Conservation (phyloP, 1,140 invertebrate genomes). For the Mylabris phalerata region DNA sequence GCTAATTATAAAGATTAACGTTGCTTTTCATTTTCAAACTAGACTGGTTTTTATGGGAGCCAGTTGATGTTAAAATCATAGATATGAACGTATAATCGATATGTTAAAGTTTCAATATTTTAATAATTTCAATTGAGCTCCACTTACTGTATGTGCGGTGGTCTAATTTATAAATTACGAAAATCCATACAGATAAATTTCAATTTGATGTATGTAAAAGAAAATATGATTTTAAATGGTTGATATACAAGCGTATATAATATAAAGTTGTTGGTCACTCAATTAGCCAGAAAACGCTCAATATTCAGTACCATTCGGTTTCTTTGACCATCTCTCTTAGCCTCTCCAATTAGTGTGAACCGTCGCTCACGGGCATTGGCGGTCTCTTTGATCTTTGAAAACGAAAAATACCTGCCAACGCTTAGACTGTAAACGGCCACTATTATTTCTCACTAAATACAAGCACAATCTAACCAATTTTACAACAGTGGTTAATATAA, state of each 20-base stretch:
- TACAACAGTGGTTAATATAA: no score
- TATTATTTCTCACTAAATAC: neutral
- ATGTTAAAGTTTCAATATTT: no score
- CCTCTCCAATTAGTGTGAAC: constrained; percentile 44
- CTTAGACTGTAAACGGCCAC: constrained; percentile 24
- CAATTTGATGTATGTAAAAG: neutral
- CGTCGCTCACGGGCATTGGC: constrained; percentile 37
- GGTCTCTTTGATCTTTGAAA: constrained; percentile 31
- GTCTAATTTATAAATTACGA: no score
- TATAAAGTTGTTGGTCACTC: constrained; percentile 44
- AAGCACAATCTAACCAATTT: constrained; percentile 17
- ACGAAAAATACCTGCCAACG: constrained; percentile 33
- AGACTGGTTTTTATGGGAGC: no score
- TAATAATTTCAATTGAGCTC: no score
- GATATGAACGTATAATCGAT: no score
- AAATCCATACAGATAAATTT: no score
- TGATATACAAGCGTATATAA: constrained; percentile 3
- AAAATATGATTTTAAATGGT: neutral
- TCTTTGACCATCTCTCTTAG: constrained; percentile 36
- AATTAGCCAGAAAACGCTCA: constrained; percentile 42
- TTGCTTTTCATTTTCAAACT: no score
- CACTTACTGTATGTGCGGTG: no score
- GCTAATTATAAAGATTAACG: no score
- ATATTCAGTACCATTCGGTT: constrained; percentile 42
- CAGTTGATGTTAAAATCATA: no score